Evolutionary conservation across 2,797 vertebrate genomes (phyloP).

Genomic region (Sternarchorhynchus goeldii): DNA sequence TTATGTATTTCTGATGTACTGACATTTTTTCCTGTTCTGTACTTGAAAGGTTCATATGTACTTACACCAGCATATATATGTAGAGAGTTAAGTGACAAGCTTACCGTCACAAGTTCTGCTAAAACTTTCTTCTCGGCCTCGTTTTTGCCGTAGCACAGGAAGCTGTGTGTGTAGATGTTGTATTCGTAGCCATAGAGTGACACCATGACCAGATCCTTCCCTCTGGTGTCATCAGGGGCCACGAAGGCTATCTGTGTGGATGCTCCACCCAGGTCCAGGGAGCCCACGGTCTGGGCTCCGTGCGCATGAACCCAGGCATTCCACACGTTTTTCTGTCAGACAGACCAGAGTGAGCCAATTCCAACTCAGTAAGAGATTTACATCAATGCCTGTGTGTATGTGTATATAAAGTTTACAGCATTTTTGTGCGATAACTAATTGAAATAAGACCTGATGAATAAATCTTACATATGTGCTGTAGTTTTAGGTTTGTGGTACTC

Average conservation of each 20-base stretch:
- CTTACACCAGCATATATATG: neutral
- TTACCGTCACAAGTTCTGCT: constrained; percentile 81
- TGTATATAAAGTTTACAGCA: too few relatives aligned
- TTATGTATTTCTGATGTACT: neutral
- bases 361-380: neutral
- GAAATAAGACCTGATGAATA: neutral
- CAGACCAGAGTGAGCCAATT: constrained; percentile 18
- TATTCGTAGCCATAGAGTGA: constrained; percentile 89
- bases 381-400: too few relatives aligned
- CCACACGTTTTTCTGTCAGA: constrained; percentile 84
- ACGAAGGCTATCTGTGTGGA: constrained; percentile 94
- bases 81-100: neutral
- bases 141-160: constrained; percentile 92
- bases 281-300: constrained; percentile 81
- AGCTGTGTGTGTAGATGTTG: constrained; percentile 91
- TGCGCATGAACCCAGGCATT: constrained; percentile 79
- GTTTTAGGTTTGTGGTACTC: too few relatives aligned
- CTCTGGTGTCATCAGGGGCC: constrained; percentile 59
- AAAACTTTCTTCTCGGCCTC: constrained; percentile 86
- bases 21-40: neutral
- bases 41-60: neutral
- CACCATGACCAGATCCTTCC: constrained; percentile 63
- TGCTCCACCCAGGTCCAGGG: constrained; percentile 92
- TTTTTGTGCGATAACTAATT: neutral
- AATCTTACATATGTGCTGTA: too few relatives aligned